Evolutionary conservation across 2,113 vertebrate species (phyloP), one percentile per base, ranked within the genome.

Genomic region (Leptobrachium ailaonicum): DNA sequence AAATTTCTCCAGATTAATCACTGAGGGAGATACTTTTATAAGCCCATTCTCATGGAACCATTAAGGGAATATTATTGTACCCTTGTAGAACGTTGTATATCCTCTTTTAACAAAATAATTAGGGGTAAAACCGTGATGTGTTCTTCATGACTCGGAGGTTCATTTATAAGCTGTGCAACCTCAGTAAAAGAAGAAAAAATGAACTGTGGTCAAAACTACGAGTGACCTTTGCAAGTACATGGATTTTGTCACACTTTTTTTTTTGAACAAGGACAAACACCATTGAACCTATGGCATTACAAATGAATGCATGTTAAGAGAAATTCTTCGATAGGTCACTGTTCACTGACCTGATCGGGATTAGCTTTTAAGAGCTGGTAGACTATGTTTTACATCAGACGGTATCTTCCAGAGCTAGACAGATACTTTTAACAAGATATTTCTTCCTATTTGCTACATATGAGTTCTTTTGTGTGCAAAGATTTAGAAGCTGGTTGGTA

Each of bases 291-390:
- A 81, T 74, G 54, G 78, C 64, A 75, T 10, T 81, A 75, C 72
- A 81, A 81, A 81, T 75, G 72, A 81, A 75, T 50, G 79, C 79
- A 81, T 81, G 79, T 75, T 81, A 75, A 74, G 54, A 81, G 66
- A 75, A 75, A 69, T 69, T 69, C 63, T 69, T 68, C 66, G 42
- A 68, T 75, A 69, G 79, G 79, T 81, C 64, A 75, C 72, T 69
- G 79, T 81, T 81, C 64, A 81, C 64, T 81, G 79, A 74, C 71
- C 79, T 81, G 79, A 47, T 44, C 66, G 42, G 79, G 72, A 74
- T 80, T 73, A 80, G 77, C 71, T 67, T 42, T 73, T 20, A 47
- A 58, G 73, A 75, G 47, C n/a, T n/a, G 62, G 71, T 69, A 74
- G 41, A 80, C 71, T 62, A 68, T 74, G 66, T 69, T 80, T 80